Conservation (phyloP, 2,797 vertebrate species). For the Chromobotia macracanthus region DNA sequence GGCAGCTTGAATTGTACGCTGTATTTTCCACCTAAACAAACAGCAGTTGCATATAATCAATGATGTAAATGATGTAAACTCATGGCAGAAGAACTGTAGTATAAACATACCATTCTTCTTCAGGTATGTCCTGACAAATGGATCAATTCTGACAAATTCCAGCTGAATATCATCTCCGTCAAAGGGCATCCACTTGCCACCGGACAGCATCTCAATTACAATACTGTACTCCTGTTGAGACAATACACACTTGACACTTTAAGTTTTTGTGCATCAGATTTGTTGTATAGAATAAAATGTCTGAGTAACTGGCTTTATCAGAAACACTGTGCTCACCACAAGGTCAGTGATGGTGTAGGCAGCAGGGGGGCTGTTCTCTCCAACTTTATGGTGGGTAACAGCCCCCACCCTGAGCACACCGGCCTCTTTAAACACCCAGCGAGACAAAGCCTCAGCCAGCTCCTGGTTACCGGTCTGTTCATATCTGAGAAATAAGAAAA, state of each 20-base stretch:
- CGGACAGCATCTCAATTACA: constrained; percentile 91
- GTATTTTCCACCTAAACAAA: constrained; percentile 86
- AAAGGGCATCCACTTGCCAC: constrained; percentile 92
- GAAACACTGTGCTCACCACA: constrained; percentile 81
- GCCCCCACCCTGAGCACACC: constrained; percentile 93
- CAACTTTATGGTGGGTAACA: constrained; percentile 92
- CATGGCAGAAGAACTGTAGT: background rate
- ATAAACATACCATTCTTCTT: constrained; percentile 85
- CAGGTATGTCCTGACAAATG: constrained; percentile 94
- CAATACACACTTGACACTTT: background rate
- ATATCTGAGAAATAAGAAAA: constrained; percentile 71
- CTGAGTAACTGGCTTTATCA: background rate
- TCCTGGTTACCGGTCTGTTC: constrained; percentile 91
- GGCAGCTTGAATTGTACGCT: constrained; percentile 94
- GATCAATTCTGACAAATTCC: constrained; percentile 98
- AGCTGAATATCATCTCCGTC: constrained; percentile 96
- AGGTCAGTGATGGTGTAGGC: constrained; percentile 97
- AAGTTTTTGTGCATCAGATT: background rate
- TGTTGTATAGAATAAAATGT: background rate
- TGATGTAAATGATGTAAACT: background rate
- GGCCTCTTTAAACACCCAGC: constrained; percentile 98
- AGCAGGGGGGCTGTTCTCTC: constrained; percentile 84
- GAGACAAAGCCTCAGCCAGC: constrained; percentile 88
- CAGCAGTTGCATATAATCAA: background rate
- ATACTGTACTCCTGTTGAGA: constrained; percentile 90